Evolutionary conservation across 2,113 vertebrate genomes (phyloP), one percentile per base, ranked within the genome.

Genomic region (Oreochromis aureus): DNA sequence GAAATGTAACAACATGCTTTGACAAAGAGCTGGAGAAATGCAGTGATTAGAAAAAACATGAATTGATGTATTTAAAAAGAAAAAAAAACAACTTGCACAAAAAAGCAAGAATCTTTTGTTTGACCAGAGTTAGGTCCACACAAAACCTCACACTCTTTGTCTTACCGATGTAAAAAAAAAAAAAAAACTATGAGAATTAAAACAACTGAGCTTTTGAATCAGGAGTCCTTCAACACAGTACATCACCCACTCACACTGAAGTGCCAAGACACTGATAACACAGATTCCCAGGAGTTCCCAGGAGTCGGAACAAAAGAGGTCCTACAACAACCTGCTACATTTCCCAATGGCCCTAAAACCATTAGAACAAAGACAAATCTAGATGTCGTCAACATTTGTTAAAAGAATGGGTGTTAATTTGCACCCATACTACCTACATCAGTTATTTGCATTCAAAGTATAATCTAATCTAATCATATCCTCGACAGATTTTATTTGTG

Each of bases 221-320:
- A 34, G 30, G 59, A 63, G 30, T 34, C 59, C 59, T 63, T 63
- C 59, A 63, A 34, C 30, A 34, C 59, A 63, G 5, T 34, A 34
- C 59, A 0, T 63, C 59, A 11, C 59, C 59, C 59, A 63, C 59
- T 63, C 59, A 6, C 30, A 63, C 59, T 63, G 16, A 34, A 34
- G 30, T 63, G 30, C 59, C 15, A 10, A 19, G 59, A 63, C 16
- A 19, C 59, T 63, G 30, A 34, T 63, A 63, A 34, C 8, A 63
- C 3, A 0, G 55, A 61, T 19, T 34, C 9, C 22, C 22, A 24
- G 22, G 22, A 24, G 22, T 24, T 24, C 22, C 16, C 30, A 10
- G 30, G 30, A 61, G 5, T 4, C 1, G 0, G 58, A 1, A 30
- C 5, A 3, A 63, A 63, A 0, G 0, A 19, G 30, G 16, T 63